A percentile compares a stretch with the other conserved stretches of the same genome.
These are phyloP conservation scores for Apis dorsata DNA, from an alignment of 1,140 invertebrate species.

Conservation along the genomic window DNA sequence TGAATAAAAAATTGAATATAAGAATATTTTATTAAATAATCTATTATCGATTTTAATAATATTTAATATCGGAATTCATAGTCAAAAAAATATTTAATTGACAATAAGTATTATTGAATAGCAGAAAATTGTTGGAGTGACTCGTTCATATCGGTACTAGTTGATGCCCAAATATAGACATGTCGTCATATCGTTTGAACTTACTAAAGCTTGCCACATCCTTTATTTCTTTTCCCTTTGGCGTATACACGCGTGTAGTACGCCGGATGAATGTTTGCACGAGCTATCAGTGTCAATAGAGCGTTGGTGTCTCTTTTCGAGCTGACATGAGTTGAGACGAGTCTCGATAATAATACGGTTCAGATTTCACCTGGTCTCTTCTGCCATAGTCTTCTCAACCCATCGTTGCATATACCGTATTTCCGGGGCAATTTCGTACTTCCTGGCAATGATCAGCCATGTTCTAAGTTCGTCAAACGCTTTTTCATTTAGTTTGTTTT, in stretches of 20 bases:
- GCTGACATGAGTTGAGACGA: constrained; percentile 5
- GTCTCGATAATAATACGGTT: constrained; percentile 58
- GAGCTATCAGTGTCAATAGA: constrained; percentile 61
- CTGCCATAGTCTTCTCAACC: constrained; percentile 13
- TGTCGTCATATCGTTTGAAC: constrained; percentile 60
- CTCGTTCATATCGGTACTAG: not conserved
- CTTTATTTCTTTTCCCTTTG: not conserved
- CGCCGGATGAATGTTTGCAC: constrained; percentile 45
- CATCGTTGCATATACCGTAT: constrained; percentile 56
- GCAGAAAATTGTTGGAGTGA: not conserved
- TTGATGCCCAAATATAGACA: constrained; percentile 53
- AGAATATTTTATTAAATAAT: not conserved
- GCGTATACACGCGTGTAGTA: not conserved
- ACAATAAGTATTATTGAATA: not conserved
- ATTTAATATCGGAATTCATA: not conserved
- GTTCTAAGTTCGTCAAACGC: constrained; percentile 29
- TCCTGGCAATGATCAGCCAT: constrained; percentile 52
- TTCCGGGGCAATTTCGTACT: constrained; percentile 59
- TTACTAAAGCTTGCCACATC: constrained; percentile 41
- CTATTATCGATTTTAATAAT: not conserved
- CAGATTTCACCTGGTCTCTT: constrained; percentile 60
- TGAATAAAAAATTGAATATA: too few species aligned
- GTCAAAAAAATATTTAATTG: not conserved
- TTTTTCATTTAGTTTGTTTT: not conserved
- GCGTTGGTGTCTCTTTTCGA: constrained; percentile 41